Base-by-base conservation (phyloP, 2,888 invertebrate genomes). In the Sesia apiformis region DNA sequence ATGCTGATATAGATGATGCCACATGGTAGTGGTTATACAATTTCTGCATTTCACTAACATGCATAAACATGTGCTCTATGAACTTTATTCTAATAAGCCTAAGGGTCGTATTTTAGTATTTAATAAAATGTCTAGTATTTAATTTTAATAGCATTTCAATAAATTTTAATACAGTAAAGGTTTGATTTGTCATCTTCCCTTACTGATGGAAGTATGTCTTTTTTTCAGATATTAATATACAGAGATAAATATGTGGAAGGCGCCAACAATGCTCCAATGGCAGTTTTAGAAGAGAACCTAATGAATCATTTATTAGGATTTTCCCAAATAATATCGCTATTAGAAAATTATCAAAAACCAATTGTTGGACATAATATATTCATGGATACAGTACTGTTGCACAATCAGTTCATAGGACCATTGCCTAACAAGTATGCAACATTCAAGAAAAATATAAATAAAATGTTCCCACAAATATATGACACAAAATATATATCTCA, bases 351-450 rank as follows among this genome's bases (percentile, higher is more conserved):
- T 4, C 89, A 91, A 60, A 95, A 94, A 81, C 95, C 95, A 3
- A 80, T 96, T 38, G 81, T 96, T 39, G 95, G 95, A 0, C 96
- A 96, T 74, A 96, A 96, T 74, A 73, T 93, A 58, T 87, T 94
- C 54, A 77, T 93, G 58, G 96, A 96, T 75, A 77, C 93, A 1
- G 72, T 96, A 64, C 85, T 95, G 39, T 76, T 95, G 55, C 92
- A 93, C 67, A 92, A 93, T 64, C 93, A 94, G 70, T 96, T 96
- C 72, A 91, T 93, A 65, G 90, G 91, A 52, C 91, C 93, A 0
- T 72, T 96, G 53, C 96, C 96, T 40, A 81, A 91, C 6, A 90
- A 84, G 39, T 94, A 94, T 70, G 69, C 68, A 0, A 72, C 76
- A 4, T 96, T 95, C 70, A 96, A 96, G 75, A 81, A 81, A 52